These are phyloP conservation scores for Luffia ferchaultella DNA, from an alignment of 2,888 invertebrate species.

Conservation along the genomic window DNA sequence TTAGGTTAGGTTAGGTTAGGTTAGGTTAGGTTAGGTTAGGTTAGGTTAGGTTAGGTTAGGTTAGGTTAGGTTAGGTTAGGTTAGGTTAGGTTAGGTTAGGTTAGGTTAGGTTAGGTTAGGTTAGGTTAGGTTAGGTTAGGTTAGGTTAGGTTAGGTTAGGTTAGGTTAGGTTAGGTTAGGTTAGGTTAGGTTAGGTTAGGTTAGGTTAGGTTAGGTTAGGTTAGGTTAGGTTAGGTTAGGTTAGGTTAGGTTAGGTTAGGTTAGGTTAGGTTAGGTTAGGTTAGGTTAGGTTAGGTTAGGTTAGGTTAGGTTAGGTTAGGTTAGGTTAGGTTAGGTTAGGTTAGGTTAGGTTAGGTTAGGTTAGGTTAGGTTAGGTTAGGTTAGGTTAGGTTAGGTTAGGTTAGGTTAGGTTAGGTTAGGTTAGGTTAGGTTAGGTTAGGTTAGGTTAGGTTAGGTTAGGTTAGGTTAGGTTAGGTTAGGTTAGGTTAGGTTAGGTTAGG, in stretches of 20 bases:
- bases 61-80: too few species aligned
- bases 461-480: constrained; percentile 10
- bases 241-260: constrained; percentile 9
- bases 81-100: too few species aligned
- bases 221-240: too few species aligned
- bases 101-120: too few species aligned
- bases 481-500: constrained; percentile 10
- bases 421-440: constrained; percentile 8
- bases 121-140: too few species aligned
- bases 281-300: constrained; percentile 8
- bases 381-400: constrained; percentile 10
- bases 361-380: constrained; percentile 10
- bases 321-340: constrained; percentile 11
- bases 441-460: constrained; percentile 10
- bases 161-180: too few species aligned
- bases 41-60: too few species aligned
- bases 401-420: constrained; percentile 10
- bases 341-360: constrained; percentile 11
- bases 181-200: too few species aligned
- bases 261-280: constrained; percentile 8
- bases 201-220: too few species aligned
- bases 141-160: too few species aligned
- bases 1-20: too few species aligned
- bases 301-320: constrained; percentile 9
- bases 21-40: too few species aligned